phyloP scores from a whole-genome alignment of 2,797 vertebrate genomes.

The Trichosurus vulpecula region DNA sequence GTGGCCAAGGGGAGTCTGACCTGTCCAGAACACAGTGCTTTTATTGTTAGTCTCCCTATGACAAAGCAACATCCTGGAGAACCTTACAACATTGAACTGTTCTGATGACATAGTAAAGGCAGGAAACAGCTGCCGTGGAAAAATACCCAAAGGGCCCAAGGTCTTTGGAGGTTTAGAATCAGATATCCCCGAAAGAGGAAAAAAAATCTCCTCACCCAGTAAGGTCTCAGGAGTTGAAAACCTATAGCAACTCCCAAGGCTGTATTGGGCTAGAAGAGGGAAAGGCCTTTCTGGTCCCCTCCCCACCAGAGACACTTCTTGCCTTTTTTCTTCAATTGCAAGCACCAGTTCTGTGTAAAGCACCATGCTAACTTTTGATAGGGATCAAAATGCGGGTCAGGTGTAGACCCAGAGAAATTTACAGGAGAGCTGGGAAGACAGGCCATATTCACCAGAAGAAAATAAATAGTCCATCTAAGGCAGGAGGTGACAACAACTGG shows the following conservation, averaged over 20 bases:
- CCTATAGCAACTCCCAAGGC: not conserved
- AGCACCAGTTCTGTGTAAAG: not conserved
- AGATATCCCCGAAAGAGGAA: not conserved
- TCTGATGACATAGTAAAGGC: not conserved
- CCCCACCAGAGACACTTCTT: not conserved
- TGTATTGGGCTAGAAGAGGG: not conserved
- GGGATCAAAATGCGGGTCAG: not conserved
- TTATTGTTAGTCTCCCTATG: not conserved
- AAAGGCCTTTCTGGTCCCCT: not conserved
- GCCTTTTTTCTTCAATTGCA: not conserved
- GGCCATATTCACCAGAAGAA: not conserved
- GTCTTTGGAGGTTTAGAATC: not conserved
- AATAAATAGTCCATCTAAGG: not conserved
- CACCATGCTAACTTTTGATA: not conserved
- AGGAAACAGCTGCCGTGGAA: not conserved
- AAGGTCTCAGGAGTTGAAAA: not conserved
- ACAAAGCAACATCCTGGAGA: not conserved
- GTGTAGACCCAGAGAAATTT: not conserved
- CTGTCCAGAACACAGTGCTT: not conserved
- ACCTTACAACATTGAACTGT: not conserved
- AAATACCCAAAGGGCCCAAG: not conserved
- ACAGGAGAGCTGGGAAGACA: not conserved
- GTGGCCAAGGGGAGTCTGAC: not conserved
- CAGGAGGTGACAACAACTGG: not conserved
- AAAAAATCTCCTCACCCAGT: not conserved